Conservation (phyloP, 2,888 invertebrate genomes). For the Hirtodrosophila confusa region DNA sequence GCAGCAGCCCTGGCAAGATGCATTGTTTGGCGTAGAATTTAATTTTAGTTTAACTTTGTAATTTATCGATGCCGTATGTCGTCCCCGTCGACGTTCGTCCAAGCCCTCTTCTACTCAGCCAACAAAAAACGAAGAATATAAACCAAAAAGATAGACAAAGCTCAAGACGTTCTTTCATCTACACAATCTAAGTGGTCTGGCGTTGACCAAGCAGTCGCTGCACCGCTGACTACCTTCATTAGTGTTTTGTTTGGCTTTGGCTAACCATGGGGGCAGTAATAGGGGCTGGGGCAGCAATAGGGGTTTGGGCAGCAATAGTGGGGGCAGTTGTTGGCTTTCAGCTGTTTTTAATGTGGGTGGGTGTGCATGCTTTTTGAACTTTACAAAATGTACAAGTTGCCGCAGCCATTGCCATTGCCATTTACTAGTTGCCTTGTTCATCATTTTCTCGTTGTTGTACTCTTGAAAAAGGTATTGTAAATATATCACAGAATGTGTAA, state of each 20-base stretch:
- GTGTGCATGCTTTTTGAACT: constrained; percentile 52
- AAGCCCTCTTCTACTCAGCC: background rate
- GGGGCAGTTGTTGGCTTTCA: background rate
- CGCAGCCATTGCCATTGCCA: constrained; percentile 28
- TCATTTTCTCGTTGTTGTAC: constrained; percentile 6
- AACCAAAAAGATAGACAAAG: constrained; percentile 41
- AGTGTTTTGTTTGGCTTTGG: constrained; percentile 76
- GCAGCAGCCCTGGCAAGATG: constrained; percentile 62
- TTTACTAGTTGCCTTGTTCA: constrained; percentile 24
- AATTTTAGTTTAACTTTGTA: constrained; percentile 80
- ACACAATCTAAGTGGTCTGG: constrained; percentile 35
- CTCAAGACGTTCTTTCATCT: constrained; percentile 44
- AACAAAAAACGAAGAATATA: constrained; percentile 3
- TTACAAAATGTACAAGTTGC: constrained; percentile 53
- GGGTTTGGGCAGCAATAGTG: constrained; percentile 10
- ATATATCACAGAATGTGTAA: background rate
- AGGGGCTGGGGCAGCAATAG: too few relatives aligned
- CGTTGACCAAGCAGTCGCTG: constrained; percentile 44
- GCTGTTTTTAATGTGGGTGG: constrained; percentile 37
- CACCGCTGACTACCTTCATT: constrained; percentile 73
- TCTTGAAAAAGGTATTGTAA: background rate
- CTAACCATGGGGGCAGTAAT: constrained; percentile 55
- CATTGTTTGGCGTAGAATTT: constrained; percentile 80
- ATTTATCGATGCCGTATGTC: constrained; percentile 80
- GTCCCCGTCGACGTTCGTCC: constrained; percentile 46